Conservation (phyloP, 2,888 invertebrate species). For the Omphaloscelis lunosa region DNA sequence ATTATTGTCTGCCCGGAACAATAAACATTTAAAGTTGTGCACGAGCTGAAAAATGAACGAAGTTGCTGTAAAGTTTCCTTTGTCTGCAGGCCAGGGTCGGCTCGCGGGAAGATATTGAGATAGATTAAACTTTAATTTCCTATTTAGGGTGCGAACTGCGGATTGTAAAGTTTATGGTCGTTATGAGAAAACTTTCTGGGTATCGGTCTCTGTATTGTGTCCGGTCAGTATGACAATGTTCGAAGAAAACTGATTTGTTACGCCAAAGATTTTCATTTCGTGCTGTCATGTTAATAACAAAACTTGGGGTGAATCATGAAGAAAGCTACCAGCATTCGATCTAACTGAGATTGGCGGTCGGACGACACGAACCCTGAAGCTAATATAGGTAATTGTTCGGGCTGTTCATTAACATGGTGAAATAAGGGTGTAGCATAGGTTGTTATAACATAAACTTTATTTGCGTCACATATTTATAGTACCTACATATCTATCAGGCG, state of each 20-base stretch:
- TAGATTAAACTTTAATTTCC: slow-evolving; percentile 52
- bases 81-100: slow-evolving; percentile 25
- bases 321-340: background rate
- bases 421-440: background rate
- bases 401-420: background rate
- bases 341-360: background rate
- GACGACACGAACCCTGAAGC: too few relatives aligned
- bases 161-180: slow-evolving; percentile 11
- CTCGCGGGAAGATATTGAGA: slow-evolving; percentile 38
- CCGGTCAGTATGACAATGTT: background rate
- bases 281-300: background rate
- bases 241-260: background rate
- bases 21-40: slow-evolving; percentile 32
- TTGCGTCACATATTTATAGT: background rate
- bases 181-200: slow-evolving; percentile 32
- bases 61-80: slow-evolving; percentile 44
- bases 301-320: background rate
- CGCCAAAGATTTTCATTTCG: background rate
- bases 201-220: background rate
- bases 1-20: background rate
- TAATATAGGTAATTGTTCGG: background rate
- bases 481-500: too few relatives aligned
- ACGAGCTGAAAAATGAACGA: slow-evolving; percentile 34
- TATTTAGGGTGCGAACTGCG: slow-evolving; percentile 21
- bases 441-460: background rate